Base-by-base conservation (phyloP, 2,797 vertebrate genomes). In the Perodicticus potto region DNA sequence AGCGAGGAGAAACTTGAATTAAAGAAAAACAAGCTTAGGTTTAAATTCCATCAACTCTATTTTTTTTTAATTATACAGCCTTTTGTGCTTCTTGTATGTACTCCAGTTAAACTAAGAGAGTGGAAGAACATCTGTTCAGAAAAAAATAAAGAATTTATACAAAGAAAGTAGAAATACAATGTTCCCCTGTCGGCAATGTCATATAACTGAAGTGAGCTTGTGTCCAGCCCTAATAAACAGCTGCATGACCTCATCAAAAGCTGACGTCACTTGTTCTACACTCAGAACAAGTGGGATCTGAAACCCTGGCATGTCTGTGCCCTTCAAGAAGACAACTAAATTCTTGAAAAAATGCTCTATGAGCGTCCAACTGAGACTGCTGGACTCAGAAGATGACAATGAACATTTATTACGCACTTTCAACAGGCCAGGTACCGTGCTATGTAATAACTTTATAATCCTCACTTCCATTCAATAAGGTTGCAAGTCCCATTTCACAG, bases 1-100 rank as follows among this genome's bases (percentile, higher is more conserved):
- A 92, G 57, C 3, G 23, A 96, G 90, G 95, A 95, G 80, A 94
- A 92, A 93, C 17, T 29, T 49, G 86, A 92, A 90, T 86, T 86
- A 92, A 94, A 91, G n/a, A 85, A 96, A 94, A 61, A 29, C 63
- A 95, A 57, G 43, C 69, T 96, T 43, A 40, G 19, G 61, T 74
- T 92, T 93, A 84, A 85, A 94, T 81, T 65, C 63, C 40, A 93
- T 53, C 37, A 57, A 45, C 83, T 96, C 40, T 32, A 29, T 49
- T 87, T 93, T 91, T 84, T 53, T 53, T 91, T 94, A 94, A 45
- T 45, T 76, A 90, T 88, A 85, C 16, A 88, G 77, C 3, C 73
- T 89, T 96, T 95, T 76, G 72, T 73, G 89, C 5, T 89, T 69
- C 43, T 87, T 89, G 10, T 40, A 70, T 86, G 93, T 87, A 76